Evolutionary conservation across 2,113 vertebrate species (phyloP).

Genomic region (Ovibos moschatus): DNA sequence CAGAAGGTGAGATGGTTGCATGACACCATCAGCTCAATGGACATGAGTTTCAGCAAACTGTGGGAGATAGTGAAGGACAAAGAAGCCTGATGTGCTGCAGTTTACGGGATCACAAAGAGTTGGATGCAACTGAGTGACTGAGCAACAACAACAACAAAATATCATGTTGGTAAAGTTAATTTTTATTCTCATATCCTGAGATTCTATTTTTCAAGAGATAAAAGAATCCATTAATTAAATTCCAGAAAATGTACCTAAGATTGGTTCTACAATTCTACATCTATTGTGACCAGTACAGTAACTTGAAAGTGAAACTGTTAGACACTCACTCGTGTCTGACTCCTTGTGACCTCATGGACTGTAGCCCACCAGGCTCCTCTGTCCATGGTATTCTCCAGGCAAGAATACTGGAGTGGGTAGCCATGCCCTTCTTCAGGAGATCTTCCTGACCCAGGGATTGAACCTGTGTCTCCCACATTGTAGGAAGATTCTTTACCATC

Average conservation of each 20-base stretch:
- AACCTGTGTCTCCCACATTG: background rate
- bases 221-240: background rate
- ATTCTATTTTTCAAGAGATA: background rate
- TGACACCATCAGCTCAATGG: background rate
- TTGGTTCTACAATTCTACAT: background rate
- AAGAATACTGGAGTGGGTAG: background rate
- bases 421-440: background rate
- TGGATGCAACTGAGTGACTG: background rate
- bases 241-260: background rate
- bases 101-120: background rate
- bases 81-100: background rate
- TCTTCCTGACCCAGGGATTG: background rate
- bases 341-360: background rate
- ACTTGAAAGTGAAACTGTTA: background rate
- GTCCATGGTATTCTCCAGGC: background rate
- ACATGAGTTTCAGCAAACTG: background rate
- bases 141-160: background rate
- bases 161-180: background rate
- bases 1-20: background rate
- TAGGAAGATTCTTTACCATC: background rate
- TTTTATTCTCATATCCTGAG: background rate
- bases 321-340: background rate
- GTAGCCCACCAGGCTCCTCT: background rate
- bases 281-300: background rate
- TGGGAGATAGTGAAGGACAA: background rate